phyloP scores from a whole-genome alignment of 2,888 invertebrate species.

The Dasypolia templi region DNA sequence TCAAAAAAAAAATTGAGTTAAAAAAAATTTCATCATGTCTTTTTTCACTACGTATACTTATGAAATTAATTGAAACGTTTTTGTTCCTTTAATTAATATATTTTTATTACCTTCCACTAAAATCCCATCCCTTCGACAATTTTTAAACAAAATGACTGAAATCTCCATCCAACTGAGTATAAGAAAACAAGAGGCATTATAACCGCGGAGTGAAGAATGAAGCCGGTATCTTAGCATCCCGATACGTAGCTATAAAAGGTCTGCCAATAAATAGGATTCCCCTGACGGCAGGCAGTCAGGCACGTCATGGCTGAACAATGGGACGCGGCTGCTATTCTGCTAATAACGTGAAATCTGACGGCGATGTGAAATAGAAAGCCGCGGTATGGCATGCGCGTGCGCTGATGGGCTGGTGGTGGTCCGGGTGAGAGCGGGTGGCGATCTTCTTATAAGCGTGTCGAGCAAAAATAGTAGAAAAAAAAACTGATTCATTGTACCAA shows the following conservation, averaged over 20 bases:
- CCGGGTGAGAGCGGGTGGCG: not conserved
- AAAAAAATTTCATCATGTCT: too few species aligned
- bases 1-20: too few species aligned
- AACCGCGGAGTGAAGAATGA: conserved; percentile 13
- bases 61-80: not conserved
- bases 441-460: not conserved
- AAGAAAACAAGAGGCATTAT: conserved; percentile 15
- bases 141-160: not conserved
- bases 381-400: conserved; percentile 52
- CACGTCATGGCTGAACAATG: conserved; percentile 58
- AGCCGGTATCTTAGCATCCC: conserved; percentile 29
- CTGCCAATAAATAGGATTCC: conserved; percentile 47
- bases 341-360: conserved; percentile 62
- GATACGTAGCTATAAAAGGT: conserved; percentile 33
- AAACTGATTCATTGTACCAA: not conserved
- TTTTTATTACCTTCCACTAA: too few species aligned
- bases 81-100: not conserved
- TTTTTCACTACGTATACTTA: not conserved
- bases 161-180: not conserved
- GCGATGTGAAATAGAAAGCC: conserved; percentile 64
- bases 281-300: conserved; percentile 29
- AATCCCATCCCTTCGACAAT: not conserved
- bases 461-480: not conserved
- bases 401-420: conserved; percentile 12
- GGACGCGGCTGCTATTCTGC: conserved; percentile 42